Evolutionary conservation across 2,113 vertebrate species (phyloP).

Genomic region (Melanerpes aurifrons): DNA sequence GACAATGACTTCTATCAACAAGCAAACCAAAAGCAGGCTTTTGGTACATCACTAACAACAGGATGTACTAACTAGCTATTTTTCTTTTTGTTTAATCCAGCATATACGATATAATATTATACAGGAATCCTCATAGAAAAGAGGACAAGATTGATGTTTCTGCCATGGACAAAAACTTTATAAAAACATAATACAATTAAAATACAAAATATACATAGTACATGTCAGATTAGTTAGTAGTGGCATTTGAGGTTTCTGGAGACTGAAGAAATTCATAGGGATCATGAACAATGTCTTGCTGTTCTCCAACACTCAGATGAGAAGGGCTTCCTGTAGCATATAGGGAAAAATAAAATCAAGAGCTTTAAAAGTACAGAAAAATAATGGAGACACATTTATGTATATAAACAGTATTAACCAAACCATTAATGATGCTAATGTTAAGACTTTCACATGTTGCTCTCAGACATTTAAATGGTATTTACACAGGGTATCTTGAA

Average conservation of each 20-base stretch:
- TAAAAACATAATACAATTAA: slow-evolving; percentile 27
- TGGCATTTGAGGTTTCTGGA: slow-evolving; percentile 83
- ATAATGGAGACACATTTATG: neutral
- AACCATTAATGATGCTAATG: no score
- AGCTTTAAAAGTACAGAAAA: neutral
- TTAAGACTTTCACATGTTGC: neutral
- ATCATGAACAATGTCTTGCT: slow-evolving; percentile 90
- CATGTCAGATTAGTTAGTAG: slow-evolving; percentile 54
- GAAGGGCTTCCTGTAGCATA: slow-evolving; percentile 87
- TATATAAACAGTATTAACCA: neutral
- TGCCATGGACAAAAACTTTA: slow-evolving; percentile 54
- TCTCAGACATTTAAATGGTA: neutral
- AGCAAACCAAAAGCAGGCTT: neutral
- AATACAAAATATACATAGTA: slow-evolving; percentile 30
- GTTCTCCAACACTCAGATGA: slow-evolving; percentile 90
- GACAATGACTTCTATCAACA: neutral
- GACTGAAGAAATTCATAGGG: slow-evolving; percentile 97
- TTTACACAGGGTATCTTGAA: neutral
- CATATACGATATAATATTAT: neutral
- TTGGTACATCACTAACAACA: neutral
- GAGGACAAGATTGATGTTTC: slow-evolving; percentile 32
- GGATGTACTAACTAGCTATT: neutral
- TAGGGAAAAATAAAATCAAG: neutral
- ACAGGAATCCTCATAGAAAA: slow-evolving; percentile 41
- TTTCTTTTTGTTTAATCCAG: neutral